Percentiles rank a stretch among this genome's conserved stretches.
phyloP scores from a whole-genome alignment of 2,113 vertebrate species.

The Acinonyx jubatus region DNA sequence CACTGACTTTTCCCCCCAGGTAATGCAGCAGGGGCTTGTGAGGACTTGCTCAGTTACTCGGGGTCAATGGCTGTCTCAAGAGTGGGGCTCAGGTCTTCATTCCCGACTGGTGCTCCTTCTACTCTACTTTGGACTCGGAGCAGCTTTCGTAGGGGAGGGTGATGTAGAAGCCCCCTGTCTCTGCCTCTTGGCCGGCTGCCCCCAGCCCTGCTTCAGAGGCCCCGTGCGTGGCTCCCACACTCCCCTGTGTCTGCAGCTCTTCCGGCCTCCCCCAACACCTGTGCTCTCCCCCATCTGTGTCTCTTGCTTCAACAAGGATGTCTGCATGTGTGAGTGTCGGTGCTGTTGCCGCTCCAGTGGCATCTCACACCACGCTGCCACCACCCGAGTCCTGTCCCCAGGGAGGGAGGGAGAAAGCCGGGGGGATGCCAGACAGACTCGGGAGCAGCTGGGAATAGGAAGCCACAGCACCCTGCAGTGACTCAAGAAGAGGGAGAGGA shows the following conservation, averaged over 20 bases:
- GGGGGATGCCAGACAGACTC: neutral
- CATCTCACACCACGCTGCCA: slow-evolving; percentile 51
- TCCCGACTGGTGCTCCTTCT: neutral
- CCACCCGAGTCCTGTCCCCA: slow-evolving; percentile 18
- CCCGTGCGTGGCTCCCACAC: neutral
- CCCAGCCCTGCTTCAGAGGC: neutral
- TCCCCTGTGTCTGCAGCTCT: neutral
- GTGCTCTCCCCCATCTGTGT: neutral
- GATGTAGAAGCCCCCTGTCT: neutral
- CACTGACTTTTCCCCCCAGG: neutral
- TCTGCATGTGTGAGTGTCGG: slow-evolving; percentile 28
- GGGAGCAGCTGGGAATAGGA: neutral
- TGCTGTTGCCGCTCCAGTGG: neutral
- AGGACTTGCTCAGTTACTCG: neutral
- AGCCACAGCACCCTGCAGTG: neutral
- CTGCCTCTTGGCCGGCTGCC: neutral
- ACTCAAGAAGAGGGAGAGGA: neutral
- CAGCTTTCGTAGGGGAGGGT: neutral
- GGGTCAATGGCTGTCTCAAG: neutral
- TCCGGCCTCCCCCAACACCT: neutral
- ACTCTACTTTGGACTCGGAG: neutral
- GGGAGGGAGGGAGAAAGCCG: neutral
- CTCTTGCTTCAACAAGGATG: neutral
- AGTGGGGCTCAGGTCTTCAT: neutral
- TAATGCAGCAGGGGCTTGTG: neutral